Conservation (phyloP, 2,888 invertebrate genomes). For the Caradrina kadenii region DNA sequence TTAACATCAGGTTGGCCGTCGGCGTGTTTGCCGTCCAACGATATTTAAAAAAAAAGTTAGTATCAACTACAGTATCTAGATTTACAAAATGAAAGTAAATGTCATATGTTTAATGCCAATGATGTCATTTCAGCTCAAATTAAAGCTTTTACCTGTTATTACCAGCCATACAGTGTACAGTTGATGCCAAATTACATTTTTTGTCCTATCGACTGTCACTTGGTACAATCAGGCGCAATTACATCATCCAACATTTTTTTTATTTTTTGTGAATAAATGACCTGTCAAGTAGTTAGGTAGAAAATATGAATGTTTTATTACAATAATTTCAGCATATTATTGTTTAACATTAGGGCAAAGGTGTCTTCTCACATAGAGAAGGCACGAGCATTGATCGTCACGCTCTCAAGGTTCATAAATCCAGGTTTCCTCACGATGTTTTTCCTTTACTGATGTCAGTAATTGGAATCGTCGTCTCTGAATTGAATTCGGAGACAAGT, state of each 20-base stretch:
- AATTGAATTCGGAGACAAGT: constrained; percentile 8
- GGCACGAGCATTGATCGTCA: no score
- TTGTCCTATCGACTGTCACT: constrained; percentile 20
- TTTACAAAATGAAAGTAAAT: constrained; percentile 36
- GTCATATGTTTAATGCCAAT: constrained; percentile 32
- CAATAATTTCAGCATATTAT: no score
- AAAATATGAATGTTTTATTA: constrained; percentile 6
- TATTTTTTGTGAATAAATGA: neutral
- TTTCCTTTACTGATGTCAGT: no score
- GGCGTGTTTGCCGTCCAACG: no score
- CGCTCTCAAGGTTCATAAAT: no score
- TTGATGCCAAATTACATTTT: constrained; percentile 45
- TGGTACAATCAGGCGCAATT: constrained; percentile 40
- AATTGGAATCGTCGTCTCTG: neutral
- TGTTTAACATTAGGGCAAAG: no score
- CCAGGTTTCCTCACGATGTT: no score
- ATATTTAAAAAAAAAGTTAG: no score
- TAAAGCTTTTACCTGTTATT: constrained; percentile 38
- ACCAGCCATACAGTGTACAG: constrained; percentile 34
- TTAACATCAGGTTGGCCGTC: no score
- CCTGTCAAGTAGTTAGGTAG: neutral
- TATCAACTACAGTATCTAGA: neutral
- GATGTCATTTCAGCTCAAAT: constrained; percentile 27
- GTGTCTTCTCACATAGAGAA: no score
- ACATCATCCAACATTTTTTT: neutral